Evolutionary conservation across 1,140 invertebrate species (phyloP).

Genomic region (Lysiphlebus fabarum): DNA sequence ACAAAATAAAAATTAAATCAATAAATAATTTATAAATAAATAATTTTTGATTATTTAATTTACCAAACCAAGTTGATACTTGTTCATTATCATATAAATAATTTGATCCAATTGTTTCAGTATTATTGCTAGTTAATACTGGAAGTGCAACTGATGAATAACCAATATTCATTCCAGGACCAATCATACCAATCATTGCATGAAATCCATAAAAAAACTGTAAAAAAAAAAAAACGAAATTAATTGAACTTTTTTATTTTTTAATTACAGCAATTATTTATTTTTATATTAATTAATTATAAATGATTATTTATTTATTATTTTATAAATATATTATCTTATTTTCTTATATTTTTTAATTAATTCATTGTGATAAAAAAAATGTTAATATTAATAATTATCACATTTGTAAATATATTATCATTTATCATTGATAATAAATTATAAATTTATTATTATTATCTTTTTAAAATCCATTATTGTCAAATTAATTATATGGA

Average conservation of each 20-base stretch:
- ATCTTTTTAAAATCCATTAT: no score
- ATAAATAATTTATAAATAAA: background rate
- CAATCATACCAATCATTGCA: slow-evolving; percentile 19
- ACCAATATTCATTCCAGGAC: slow-evolving; percentile 39
- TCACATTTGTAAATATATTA: no score
- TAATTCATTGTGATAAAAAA: no score
- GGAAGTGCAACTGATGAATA: slow-evolving; percentile 42
- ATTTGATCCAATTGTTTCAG: background rate
- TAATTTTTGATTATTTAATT: slow-evolving; percentile 6
- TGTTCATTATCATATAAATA: slow-evolving; percentile 19
- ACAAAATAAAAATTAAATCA: background rate
- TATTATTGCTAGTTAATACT: slow-evolving; percentile 22
- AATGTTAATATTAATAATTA: no score
- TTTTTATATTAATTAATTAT: no score
- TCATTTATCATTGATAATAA: no score
- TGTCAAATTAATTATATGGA: no score
- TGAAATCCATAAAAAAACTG: slow-evolving; percentile 27
- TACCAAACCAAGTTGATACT: slow-evolving; percentile 26
- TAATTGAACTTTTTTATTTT: slow-evolving; percentile 20
- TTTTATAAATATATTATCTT: no score
- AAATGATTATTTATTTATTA: no score
- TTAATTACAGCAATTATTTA: no score
- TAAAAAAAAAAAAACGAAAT: slow-evolving; percentile 14
- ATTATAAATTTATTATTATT: no score
- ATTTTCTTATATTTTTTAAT: no score